Conservation (phyloP, 2,797 vertebrate genomes). For the Dromococcyx pavoninus region DNA sequence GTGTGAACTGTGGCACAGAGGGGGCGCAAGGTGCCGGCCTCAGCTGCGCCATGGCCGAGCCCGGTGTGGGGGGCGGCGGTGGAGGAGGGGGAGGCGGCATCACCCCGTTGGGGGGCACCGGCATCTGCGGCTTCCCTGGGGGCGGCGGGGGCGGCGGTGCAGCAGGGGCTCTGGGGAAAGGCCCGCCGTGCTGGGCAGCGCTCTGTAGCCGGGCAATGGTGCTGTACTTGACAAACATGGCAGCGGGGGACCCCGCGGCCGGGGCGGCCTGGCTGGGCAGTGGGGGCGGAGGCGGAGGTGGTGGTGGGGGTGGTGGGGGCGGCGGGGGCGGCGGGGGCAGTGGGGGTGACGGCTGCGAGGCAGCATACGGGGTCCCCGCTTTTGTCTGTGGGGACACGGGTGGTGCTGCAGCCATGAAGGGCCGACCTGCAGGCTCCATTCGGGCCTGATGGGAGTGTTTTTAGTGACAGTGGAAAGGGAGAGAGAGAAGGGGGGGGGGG, state of each 20-base stretch:
- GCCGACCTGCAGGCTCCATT: conserved; percentile 79
- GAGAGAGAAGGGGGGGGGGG: background rate
- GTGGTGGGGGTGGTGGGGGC: conserved; percentile 71
- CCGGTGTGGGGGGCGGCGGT: conserved; percentile 81
- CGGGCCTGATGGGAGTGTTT: conserved; percentile 71
- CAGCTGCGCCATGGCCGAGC: conserved; percentile 88
- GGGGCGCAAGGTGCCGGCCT: conserved; percentile 79
- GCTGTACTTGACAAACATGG: conserved; percentile 90
- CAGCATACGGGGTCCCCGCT: conserved; percentile 73
- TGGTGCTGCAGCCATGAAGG: conserved; percentile 82
- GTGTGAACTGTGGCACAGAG: conserved; percentile 73
- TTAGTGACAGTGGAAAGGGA: conserved; percentile 26
- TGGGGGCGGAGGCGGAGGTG: conserved; percentile 76
- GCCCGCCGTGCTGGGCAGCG: conserved; percentile 75
- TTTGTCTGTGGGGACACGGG: conserved; percentile 81
- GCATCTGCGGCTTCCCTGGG: conserved; percentile 76
- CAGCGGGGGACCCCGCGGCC: conserved; percentile 56
- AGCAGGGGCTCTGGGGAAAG: conserved; percentile 65
- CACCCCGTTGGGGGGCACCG: conserved; percentile 70
- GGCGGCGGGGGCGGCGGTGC: conserved; percentile 40
- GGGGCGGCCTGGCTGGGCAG: conserved; percentile 81
- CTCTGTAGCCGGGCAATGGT: conserved; percentile 89
- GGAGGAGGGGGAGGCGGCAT: conserved; percentile 86
- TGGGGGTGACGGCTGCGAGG: conserved; percentile 74
- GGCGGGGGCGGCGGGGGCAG: conserved; percentile 70